phyloP scores from a whole-genome alignment of 1,140 invertebrate species.

The Drosophila novamexicana region DNA sequence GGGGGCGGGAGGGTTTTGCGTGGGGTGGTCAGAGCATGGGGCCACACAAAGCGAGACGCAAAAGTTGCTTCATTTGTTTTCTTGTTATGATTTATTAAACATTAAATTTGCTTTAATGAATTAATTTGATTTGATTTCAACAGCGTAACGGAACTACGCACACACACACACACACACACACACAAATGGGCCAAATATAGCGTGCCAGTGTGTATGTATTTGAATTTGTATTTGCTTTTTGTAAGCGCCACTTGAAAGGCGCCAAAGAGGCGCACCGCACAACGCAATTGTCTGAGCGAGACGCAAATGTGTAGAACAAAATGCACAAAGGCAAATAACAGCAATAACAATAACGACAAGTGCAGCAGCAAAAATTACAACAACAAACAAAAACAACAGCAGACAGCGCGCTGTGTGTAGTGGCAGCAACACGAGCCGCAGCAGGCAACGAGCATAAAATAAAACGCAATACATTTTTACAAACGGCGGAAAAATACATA shows the following conservation, averaged over 20 bases:
- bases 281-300: constrained; percentile 57
- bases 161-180: neutral
- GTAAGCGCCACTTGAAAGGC: constrained; percentile 49
- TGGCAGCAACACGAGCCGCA: constrained; percentile 15
- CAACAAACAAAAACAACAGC: neutral
- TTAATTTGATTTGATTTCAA: constrained; percentile 78
- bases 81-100: constrained; percentile 75
- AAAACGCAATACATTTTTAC: constrained; percentile 75
- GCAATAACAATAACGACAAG: constrained; percentile 21
- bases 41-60: constrained; percentile 2
- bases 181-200: neutral
- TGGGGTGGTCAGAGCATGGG: constrained; percentile 2
- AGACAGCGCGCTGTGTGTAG: neutral
- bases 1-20: neutral
- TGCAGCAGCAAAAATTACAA: constrained; percentile 30
- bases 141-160: constrained; percentile 57
- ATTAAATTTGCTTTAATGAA: constrained; percentile 78
- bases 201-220: neutral
- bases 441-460: constrained; percentile 57
- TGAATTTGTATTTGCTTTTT: constrained; percentile 19
- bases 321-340: constrained; percentile 38
- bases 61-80: constrained; percentile 59
- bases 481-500: constrained; percentile 64
- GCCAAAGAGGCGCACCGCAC: constrained; percentile 56
- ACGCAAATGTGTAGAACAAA: constrained; percentile 11